phyloP scores from a whole-genome alignment of 2,113 vertebrate genomes.

The Peromyscus polionotus region DNA sequence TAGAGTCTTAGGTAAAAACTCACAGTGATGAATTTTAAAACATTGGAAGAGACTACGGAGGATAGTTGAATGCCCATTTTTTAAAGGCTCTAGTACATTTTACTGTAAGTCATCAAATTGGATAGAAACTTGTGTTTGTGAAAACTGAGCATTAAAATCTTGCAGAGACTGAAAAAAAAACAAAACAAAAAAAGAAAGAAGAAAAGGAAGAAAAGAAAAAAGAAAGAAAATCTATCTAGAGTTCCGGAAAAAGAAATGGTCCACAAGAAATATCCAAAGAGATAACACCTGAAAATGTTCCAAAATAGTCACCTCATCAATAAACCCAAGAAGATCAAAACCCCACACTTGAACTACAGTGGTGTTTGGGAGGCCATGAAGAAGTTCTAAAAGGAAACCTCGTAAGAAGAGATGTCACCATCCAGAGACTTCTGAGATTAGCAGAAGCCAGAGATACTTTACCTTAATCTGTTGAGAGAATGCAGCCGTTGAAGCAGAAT shows the following conservation, averaged over 20 bases:
- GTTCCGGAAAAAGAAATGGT: background rate
- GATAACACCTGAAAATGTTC: background rate
- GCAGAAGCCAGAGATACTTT: background rate
- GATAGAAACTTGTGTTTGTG: conserved; percentile 41
- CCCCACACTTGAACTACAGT: background rate
- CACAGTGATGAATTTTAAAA: conserved; percentile 85
- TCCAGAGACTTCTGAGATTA: background rate
- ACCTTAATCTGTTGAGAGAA: background rate
- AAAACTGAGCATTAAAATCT: conserved; percentile 61
- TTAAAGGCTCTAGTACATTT: conserved; percentile 23
- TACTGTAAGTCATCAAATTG: background rate
- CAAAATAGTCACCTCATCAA: background rate
- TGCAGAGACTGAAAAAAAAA: background rate
- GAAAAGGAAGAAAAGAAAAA: no score
- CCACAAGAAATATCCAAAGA: background rate
- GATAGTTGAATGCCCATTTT: conserved; percentile 7
- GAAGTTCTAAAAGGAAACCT: background rate
- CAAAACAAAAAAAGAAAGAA: no score
- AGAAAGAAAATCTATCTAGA: background rate
- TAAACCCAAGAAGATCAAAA: background rate
- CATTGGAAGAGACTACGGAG: conserved; percentile 76
- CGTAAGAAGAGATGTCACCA: background rate
- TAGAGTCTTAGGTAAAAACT: conserved; percentile 78
- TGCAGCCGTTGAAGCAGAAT: background rate
- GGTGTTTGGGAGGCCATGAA: background rate